Conservation (phyloP, 2,888 invertebrate genomes). For the Dolichomitus sp. region DNA sequence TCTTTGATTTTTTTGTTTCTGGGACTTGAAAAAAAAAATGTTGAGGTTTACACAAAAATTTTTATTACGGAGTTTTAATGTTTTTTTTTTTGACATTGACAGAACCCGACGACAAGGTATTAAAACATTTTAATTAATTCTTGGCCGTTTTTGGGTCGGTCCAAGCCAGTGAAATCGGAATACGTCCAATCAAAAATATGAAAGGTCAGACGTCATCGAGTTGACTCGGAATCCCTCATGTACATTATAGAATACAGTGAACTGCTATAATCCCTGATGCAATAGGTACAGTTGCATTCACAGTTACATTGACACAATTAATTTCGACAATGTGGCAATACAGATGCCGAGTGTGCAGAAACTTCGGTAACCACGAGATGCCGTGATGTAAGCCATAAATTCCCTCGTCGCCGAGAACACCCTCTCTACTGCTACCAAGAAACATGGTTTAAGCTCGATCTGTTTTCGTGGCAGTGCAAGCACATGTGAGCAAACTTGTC, state of each 20-base stretch:
- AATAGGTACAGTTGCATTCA: background rate
- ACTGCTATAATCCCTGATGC: background rate
- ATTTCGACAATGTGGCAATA: constrained; percentile 41
- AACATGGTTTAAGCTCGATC: constrained; percentile 29
- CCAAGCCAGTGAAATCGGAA: too few species aligned
- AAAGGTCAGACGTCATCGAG: too few species aligned
- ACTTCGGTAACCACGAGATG: constrained; percentile 27
- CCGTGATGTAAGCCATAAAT: constrained; percentile 33
- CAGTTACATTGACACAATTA: constrained; percentile 9
- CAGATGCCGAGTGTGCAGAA: constrained; percentile 13
- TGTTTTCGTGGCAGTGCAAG: background rate
- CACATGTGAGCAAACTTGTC: constrained; percentile 21
- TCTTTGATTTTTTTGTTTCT: too few species aligned
- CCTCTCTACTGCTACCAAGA: constrained; percentile 27
- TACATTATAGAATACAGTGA: background rate
- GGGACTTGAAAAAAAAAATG: too few species aligned
- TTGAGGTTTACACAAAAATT: too few species aligned
- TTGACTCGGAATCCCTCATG: background rate
- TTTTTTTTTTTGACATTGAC: too few species aligned
- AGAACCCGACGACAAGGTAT: too few species aligned
- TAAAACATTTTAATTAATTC: too few species aligned
- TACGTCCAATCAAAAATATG: too few species aligned
- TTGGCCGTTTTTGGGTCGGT: too few species aligned
- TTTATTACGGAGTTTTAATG: too few species aligned
- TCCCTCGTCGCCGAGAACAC: constrained; percentile 23